Evolutionary conservation across 1,140 invertebrate species (phyloP).

Genomic region (Elymnias hypermnestra): DNA sequence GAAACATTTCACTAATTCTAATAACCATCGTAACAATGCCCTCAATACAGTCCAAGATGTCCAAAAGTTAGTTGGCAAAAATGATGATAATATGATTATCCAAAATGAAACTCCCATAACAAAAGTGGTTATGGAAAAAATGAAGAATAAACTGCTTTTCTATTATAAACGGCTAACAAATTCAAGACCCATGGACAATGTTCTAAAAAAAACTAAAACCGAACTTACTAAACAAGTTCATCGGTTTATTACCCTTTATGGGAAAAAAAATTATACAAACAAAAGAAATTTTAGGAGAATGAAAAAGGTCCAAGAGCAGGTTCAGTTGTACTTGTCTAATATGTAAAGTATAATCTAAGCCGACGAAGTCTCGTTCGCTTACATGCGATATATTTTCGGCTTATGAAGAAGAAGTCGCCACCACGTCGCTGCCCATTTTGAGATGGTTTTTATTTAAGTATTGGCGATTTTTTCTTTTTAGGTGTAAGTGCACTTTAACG

Average conservation of each 20-base stretch:
- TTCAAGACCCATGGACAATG: constrained; percentile 25
- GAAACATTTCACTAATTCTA: no score
- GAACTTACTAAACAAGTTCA: constrained; percentile 36
- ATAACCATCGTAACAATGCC: no score
- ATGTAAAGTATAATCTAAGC: constrained; percentile 30
- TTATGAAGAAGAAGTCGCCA: constrained; percentile 25
- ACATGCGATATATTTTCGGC: constrained; percentile 6
- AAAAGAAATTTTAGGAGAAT: constrained; percentile 40
- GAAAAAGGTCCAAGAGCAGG: constrained; percentile 48
- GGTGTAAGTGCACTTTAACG: constrained; percentile 42
- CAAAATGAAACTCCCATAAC: constrained; percentile 3
- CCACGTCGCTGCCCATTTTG: constrained; percentile 23
- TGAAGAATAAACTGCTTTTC: constrained; percentile 35
- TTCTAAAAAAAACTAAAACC: constrained; percentile 31
- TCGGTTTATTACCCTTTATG: constrained; percentile 29
- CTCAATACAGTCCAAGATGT: no score
- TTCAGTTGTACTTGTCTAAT: constrained; percentile 51
- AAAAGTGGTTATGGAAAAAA: constrained; percentile 10
- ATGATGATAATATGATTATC: constrained; percentile 3
- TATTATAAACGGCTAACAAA: constrained; percentile 37
- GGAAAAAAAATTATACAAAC: constrained; percentile 23
- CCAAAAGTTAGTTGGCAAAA: constrained; percentile 3
- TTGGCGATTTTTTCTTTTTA: constrained; percentile 23
- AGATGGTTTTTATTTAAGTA: constrained; percentile 26
- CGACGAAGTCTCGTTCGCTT: constrained; percentile 7